A percentile compares a stretch with the other conserved stretches of the same genome.
Conservation (phyloP, 2,113 vertebrate genomes). For the Marmota monax region DNA sequence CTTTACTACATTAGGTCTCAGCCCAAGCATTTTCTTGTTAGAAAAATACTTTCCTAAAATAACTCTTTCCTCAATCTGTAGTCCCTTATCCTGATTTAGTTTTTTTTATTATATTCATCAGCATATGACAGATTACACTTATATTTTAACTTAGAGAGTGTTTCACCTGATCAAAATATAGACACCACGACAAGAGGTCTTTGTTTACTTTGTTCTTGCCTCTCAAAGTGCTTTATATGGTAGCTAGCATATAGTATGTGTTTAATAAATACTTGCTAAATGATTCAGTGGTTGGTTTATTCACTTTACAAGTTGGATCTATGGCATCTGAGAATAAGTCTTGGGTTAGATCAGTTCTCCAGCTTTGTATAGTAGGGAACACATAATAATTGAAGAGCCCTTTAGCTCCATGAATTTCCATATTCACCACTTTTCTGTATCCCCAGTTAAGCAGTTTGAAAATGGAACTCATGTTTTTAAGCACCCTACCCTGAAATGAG, state of each 20-base stretch:
- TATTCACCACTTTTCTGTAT: background rate
- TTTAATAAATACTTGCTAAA: background rate
- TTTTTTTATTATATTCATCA: background rate
- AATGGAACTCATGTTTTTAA: background rate
- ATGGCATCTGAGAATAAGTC: background rate
- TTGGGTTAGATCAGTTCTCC: background rate
- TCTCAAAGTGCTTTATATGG: background rate
- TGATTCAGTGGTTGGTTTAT: background rate
- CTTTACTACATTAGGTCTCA: background rate
- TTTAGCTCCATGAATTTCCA: background rate
- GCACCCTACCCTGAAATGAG: background rate
- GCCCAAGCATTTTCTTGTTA: background rate
- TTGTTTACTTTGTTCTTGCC: background rate
- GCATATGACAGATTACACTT: background rate
- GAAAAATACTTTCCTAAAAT: background rate
- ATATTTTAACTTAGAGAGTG: background rate
- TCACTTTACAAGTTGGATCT: background rate
- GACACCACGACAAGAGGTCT: background rate
- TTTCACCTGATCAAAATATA: background rate
- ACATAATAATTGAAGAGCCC: background rate
- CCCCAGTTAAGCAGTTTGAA: background rate
- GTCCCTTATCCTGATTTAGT: background rate
- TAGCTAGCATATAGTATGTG: background rate
- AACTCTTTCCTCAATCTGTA: background rate
- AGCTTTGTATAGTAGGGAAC: background rate